Evolutionary conservation across 1,140 invertebrate species (phyloP), one percentile per base, ranked within the genome.

Genomic region (Drosophila trapezifrons): DNA sequence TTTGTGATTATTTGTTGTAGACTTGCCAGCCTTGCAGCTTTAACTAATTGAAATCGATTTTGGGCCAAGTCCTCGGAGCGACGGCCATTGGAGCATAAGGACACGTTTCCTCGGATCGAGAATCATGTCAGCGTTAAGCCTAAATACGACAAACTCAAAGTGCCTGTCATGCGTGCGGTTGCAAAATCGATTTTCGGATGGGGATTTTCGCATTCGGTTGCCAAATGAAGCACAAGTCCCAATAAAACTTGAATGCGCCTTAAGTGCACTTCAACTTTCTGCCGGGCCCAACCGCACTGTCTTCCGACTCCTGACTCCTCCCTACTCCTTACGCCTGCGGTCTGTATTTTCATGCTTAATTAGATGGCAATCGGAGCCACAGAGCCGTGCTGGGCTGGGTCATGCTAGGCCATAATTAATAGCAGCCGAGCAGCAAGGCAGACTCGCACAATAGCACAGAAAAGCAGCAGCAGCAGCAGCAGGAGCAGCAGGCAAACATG

Each of bases 1-100:
- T 82, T 63, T 58, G 62, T 81, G 79, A 56, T 78, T 83, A 82
- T 82, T 82, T 83, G 80, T 81, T 71, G 79, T 63, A 77, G 56
- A 60, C 78, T 62, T 65, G 69, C 78, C 70, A 40, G 70, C 57
- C 75, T 58, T 58, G 71, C 64, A 83, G 76, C 77, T 76, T 80
- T 84, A 84, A 80, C 81, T 84, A 84, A 84, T 84, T 84, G 81
- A 84, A 84, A 84, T 84, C 75, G 81, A 84, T 84, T 84, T 84
- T 84, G 69, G 69, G 54, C 20, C 60, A 45, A 63, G 51, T 42
- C 43, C 55, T 32, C 49, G 59, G 27, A 18, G 27, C 49, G 27
- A 1, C 32, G 32, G 57, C 17, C 20, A 37, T 56, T 25, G 37
- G 56, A 20, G 29, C 67, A 60, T 18, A 17, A 15, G 55, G 25